phyloP scores from a whole-genome alignment of 2,797 vertebrate species.

The Lindbergichthys nudifrons region DNA sequence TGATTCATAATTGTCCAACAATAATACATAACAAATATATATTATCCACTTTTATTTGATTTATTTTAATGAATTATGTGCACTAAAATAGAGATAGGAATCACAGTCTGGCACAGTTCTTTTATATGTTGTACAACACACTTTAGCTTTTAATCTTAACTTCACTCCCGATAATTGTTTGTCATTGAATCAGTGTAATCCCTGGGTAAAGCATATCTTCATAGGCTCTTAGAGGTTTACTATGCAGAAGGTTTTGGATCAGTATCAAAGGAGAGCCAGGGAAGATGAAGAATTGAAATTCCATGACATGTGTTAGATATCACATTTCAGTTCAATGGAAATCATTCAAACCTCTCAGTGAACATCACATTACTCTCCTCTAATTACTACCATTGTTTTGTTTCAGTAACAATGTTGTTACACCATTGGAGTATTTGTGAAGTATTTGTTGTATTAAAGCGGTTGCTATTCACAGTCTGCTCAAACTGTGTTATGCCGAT shows the following conservation, averaged over 20 bases:
- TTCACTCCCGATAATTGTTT: constrained; percentile 63
- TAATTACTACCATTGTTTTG: constrained; percentile 38
- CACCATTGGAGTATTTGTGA: not conserved
- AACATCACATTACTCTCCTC: constrained; percentile 42
- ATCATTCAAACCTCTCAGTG: constrained; percentile 42
- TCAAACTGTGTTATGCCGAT: constrained; percentile 29
- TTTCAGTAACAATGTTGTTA: constrained; percentile 11
- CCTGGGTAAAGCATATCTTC: constrained; percentile 57
- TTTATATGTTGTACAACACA: not conserved
- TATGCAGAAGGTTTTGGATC: constrained; percentile 63
- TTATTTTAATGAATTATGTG: not conserved
- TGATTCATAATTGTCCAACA: not conserved
- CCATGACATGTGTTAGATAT: constrained; percentile 66
- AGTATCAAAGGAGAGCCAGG: constrained; percentile 66
- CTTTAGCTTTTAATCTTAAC: constrained; percentile 50
- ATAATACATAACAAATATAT: not conserved
- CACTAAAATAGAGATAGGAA: not conserved
- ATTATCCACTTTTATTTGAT: not conserved
- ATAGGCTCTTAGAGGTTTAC: constrained; percentile 61
- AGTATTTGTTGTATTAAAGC: constrained; percentile 30
- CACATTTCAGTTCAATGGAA: constrained; percentile 59
- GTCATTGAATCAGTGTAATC: constrained; percentile 67
- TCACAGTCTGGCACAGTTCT: not conserved
- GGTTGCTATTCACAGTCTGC: constrained; percentile 17
- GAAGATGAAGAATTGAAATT: constrained; percentile 68